Conservation (phyloP, 53 echinoderm and acorn worm species). For the Luidia sarsii region DNA sequence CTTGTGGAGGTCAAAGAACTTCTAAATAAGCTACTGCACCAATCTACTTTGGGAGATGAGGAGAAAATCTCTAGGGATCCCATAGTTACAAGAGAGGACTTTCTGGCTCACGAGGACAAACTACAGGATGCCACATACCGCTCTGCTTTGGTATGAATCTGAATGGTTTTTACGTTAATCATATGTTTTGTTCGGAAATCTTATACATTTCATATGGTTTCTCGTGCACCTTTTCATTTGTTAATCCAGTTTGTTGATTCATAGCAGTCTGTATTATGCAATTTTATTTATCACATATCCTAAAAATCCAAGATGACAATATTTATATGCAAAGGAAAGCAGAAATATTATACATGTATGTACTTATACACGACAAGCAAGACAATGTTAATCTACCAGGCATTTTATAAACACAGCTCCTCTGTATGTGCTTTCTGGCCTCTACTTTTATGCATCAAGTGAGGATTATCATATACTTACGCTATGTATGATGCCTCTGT, state of each 20-base stretch:
- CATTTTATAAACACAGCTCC: background rate
- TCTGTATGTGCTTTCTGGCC: background rate
- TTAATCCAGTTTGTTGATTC: background rate
- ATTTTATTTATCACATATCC: background rate
- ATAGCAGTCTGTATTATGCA: background rate
- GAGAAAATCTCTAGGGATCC: background rate
- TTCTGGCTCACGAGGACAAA: background rate
- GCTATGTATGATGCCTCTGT: background rate
- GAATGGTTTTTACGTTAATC: background rate
- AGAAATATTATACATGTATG: too few relatives aligned
- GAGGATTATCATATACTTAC: background rate
- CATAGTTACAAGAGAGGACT: background rate
- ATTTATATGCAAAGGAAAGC: too few relatives aligned
- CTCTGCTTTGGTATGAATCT: conserved; percentile 8
- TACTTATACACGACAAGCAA: background rate
- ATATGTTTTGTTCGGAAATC: background rate
- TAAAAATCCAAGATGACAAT: background rate
- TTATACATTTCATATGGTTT: background rate
- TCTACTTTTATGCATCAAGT: background rate
- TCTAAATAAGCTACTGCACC: background rate
- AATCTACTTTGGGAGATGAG: background rate
- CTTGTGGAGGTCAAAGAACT: background rate
- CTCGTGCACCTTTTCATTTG: background rate
- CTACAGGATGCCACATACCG: background rate
- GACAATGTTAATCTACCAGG: background rate